These are phyloP conservation scores for Aplidium turbinatum DNA, from an alignment of 23 tunicate genomes.

Conservation along the genomic window DNA sequence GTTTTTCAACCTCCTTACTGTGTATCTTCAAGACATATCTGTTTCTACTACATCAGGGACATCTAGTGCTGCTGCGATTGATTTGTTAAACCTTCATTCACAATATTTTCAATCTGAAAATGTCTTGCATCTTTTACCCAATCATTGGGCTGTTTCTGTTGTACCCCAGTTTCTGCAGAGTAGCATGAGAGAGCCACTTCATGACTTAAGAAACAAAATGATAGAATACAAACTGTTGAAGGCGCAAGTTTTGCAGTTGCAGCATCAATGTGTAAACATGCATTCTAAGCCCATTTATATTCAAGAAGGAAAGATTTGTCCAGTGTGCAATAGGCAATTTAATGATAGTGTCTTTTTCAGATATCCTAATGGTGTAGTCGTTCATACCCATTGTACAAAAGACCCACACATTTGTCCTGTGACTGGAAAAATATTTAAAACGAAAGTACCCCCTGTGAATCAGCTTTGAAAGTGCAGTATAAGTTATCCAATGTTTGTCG, in stretches of 20 bases:
- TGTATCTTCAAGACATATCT: constrained; percentile 63
- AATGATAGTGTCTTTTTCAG: constrained; percentile 49
- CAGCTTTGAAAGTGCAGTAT: too few species aligned
- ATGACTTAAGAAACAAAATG: constrained; percentile 27
- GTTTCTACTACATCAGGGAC: constrained; percentile 5
- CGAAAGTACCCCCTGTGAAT: too few species aligned
- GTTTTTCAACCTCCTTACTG: constrained; percentile 49
- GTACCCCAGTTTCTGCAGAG: constrained; percentile 46
- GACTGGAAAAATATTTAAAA: constrained; percentile 75
- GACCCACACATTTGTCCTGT: constrained; percentile 86
- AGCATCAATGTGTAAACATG: constrained; percentile 29
- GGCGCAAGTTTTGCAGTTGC: constrained; percentile 31
- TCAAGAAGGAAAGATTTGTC: constrained; percentile 62
- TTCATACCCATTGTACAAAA: constrained; percentile 74
- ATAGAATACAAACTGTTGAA: constrained; percentile 49
- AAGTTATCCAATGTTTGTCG: too few species aligned
- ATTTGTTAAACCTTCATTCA: constrained; percentile 62
- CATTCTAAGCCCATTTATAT: constrained; percentile 42
- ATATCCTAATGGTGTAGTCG: constrained; percentile 79
- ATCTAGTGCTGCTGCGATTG: constrained; percentile 50
- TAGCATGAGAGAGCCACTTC: constrained; percentile 24
- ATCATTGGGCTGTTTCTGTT: constrained; percentile 59
- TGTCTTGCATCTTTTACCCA: constrained; percentile 63
- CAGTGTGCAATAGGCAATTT: constrained; percentile 49
- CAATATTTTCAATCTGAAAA: constrained; percentile 57